Base-by-base conservation (phyloP, 64 coral and sea anemone species). In the Actinia equina region DNA sequence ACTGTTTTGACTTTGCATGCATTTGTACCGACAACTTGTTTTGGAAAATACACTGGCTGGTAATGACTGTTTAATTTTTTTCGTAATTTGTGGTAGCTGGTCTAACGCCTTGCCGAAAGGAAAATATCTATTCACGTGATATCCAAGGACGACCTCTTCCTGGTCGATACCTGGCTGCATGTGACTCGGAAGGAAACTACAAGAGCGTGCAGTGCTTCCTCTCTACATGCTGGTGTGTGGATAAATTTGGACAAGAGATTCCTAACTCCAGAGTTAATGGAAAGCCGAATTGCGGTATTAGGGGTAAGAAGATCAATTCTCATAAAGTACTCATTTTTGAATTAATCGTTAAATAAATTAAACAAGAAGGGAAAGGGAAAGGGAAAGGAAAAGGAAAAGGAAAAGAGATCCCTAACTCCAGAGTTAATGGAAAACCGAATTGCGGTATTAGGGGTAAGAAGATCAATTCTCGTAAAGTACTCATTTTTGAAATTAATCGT, bases 71-170 rank as follows among this genome's bases (percentile, higher is more conserved):
- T 49, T 49, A 1, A 49, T 49, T 8, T 8, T 49, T 49, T 49
- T 6, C 2, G 7, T 58, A 49, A 6, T 49, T 57, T 57, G 7
- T 57, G 55, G 11, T 64, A 96, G 94, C 94, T 90, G 94, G 94
- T 26, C 85, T 93, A 52, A 96, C 94, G 5, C 88, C 91, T 27
- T 96, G 94, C 70, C 86, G 89, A 37, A 87, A 81, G 67, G 94
- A 96, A 62, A 83, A 52, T 69, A 52, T 92, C 52, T 82, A 44
- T 45, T 77, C 90, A 42, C 76, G 86, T 49, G 90, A 83, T 18
- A 57, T 82, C 57, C 77, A 56, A 19, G 90, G 90, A 17, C 80
- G 69, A 23, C 60, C 57, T 41, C 77, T 92, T 59, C 84, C 77
- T 43, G 90, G 85, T 27, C 90, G 90, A 11, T 92, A 82, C 64